These are phyloP conservation scores for Melipona bicolor DNA, from an alignment of 2,888 invertebrate species.

Conservation along the genomic window DNA sequence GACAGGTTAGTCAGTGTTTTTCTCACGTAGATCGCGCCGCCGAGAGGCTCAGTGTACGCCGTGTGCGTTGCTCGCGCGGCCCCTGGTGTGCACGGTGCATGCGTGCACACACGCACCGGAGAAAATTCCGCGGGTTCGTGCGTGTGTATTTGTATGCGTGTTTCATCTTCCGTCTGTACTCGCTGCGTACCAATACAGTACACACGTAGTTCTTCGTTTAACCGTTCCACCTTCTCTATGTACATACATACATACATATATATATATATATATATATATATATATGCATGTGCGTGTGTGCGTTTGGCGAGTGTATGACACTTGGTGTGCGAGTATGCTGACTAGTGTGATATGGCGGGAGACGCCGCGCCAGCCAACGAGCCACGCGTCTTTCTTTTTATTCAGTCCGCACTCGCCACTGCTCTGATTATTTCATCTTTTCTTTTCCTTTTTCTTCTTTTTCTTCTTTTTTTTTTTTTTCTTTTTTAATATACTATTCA, in stretches of 20 bases:
- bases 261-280: no score
- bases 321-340: constrained; percentile 54
- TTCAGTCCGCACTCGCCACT: constrained; percentile 47
- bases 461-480: background rate
- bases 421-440: constrained; percentile 57
- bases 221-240: constrained; percentile 37
- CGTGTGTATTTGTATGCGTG: constrained; percentile 47
- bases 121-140: constrained; percentile 72
- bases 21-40: constrained; percentile 60
- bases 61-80: constrained; percentile 68
- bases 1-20: constrained; percentile 72
- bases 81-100: constrained; percentile 65
- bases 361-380: constrained; percentile 74
- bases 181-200: constrained; percentile 32
- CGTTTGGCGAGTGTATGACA: constrained; percentile 51
- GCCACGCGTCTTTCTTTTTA: constrained; percentile 73
- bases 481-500: background rate
- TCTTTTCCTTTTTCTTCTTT: background rate
- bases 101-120: constrained; percentile 68
- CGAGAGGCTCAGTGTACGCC: constrained; percentile 53
- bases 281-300: background rate
- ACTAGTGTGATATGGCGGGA: constrained; percentile 76
- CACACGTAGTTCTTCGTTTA: constrained; percentile 51
- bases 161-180: constrained; percentile 25
- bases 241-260: no score